Conservation (phyloP, 2,113 vertebrate genomes). For the Galemys pyrenaicus region DNA sequence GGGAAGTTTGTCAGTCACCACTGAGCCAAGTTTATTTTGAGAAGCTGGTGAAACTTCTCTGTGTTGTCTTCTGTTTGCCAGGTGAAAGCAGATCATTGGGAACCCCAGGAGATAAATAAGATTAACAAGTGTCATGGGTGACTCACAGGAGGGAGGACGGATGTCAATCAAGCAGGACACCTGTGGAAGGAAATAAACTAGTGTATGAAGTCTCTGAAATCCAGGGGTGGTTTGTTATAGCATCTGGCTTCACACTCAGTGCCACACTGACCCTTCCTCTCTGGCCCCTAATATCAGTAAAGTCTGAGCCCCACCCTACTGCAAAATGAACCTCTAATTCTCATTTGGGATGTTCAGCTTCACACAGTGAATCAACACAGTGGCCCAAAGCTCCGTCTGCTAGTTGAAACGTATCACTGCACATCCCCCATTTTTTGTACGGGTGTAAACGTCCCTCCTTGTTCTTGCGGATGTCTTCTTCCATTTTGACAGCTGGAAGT, state of each 20-base stretch:
- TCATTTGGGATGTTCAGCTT: neutral
- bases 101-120: neutral
- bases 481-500: neutral
- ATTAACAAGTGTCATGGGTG: neutral
- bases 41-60: neutral
- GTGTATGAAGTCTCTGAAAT: neutral
- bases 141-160: conserved; percentile 17
- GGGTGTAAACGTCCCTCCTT: neutral
- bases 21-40: neutral
- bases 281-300: neutral
- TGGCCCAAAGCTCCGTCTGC: neutral
- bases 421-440: neutral
- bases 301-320: neutral
- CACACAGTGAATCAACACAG: neutral
- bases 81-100: neutral
- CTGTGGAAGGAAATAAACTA: conserved; percentile 28
- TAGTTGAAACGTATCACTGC: neutral
- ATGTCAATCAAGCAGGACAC: neutral
- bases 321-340: neutral
- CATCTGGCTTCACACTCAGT: neutral
- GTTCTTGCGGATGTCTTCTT: neutral
- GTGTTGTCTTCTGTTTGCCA: neutral
- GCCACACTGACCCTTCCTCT: neutral
- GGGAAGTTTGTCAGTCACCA: neutral
- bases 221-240: conserved; percentile 40